phyloP scores from a whole-genome alignment of 2,888 invertebrate species.

The Serripes groenlandicus region DNA sequence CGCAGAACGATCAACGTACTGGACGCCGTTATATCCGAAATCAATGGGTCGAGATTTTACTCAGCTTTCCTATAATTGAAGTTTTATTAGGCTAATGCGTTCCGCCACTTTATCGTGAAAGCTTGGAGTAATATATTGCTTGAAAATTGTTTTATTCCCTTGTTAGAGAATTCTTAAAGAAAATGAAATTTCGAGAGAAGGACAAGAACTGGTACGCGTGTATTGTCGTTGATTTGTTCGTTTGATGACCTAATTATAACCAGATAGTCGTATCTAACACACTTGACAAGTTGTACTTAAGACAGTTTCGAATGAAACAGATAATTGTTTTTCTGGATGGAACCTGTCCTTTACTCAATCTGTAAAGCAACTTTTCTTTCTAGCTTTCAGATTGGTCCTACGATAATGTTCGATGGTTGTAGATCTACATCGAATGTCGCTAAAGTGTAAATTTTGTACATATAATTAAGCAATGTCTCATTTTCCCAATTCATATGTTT shows the following conservation, averaged over 20 bases:
- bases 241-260: neutral
- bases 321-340: too few species aligned
- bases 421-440: too few species aligned
- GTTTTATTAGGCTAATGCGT: slow-evolving; percentile 23
- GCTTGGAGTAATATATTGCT: slow-evolving; percentile 2
- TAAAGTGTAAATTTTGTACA: too few species aligned
- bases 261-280: too few species aligned
- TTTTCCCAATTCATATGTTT: neutral
- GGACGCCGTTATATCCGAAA: slow-evolving; percentile 43
- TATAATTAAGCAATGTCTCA: neutral
- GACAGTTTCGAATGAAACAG: too few species aligned
- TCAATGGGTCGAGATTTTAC: slow-evolving; percentile 23
- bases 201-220: neutral
- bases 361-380: too few species aligned
- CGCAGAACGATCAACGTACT: too few species aligned
- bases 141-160: slow-evolving; percentile 12
- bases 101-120: slow-evolving; percentile 12
- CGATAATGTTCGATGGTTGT: too few species aligned
- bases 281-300: too few species aligned
- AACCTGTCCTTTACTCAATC: too few species aligned
- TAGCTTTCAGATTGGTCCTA: neutral
- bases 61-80: slow-evolving; percentile 14
- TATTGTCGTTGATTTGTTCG: neutral
- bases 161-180: neutral
- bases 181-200: neutral